Base-by-base conservation (phyloP, 2,797 vertebrate genomes). In the Orientallactaga sibirica region DNA sequence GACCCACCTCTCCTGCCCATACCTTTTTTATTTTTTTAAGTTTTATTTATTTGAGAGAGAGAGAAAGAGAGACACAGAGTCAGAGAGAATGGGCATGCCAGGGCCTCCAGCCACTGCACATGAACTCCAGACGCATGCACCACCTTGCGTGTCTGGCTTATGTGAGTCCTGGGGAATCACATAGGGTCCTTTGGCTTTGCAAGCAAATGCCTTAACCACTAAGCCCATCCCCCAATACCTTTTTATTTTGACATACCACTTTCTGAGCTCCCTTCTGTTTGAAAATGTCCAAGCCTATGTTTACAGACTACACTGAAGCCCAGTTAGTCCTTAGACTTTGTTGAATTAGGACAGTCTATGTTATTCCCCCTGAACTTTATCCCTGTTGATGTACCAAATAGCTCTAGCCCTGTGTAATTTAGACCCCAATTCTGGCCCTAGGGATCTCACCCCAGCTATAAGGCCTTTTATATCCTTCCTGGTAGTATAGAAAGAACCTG, bases 281-380 rank as follows among this genome's bases (percentile, higher is more conserved):
- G 71, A 3, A 71, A n/a, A 52, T 90, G 71, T 86, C 67, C 22
- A 71, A 43, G 33, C 12, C 58, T 29, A 27, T 77, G 77, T 95
- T 83, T 79, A 66, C 67, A 95, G 83, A 78, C 55, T 58, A 73
- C 73, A 10, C 12, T 43, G 61, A 67, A 74, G n/a, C 78, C n/a
- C 7, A 62, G 18, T 71, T 79, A 92, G n/a, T 70, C 33, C 62
- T 58, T 55, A 43, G 61, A 61, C 48, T 89, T 6, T 33, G 68
- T 67, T 87, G 85, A 48, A 29, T 68, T 85, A 33, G 68, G 74
- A 61, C 19, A 67, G 14, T 41, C 20, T 79, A 33, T 1, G 0
- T 88, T 6, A 7, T 80, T 58, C 16, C 25, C 33, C 68, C 1
- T 9, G 27, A 86, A 68, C 33, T 14, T 41, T 77, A 43, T 75